Base-by-base conservation (phyloP, 23 tunicate species). In the Corella eumyota region DNA sequence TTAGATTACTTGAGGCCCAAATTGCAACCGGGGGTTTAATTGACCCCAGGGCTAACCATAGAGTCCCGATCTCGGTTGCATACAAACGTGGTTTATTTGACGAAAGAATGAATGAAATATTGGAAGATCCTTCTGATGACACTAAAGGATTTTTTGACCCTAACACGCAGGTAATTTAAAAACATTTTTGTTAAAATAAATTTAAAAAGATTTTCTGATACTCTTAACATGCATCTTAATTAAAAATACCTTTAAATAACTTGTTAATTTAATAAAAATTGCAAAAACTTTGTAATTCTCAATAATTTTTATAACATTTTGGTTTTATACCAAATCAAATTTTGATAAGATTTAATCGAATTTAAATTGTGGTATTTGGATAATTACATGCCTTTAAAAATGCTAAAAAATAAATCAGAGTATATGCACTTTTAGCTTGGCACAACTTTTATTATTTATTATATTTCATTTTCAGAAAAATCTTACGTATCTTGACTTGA, bases 21-120 rank as follows among this genome's bases (percentile, higher is more conserved):
- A 90, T 90, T 46, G 97, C 97, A 30, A 90, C 97, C 29, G 97
- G 97, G 7, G 97, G 97, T 2, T 58, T 90, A 58, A 90, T 90
- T 64, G 97, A 90, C 58, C 97, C 97, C 30, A 59, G 90, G 34
- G 91, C 84, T 26, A 70, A 76, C 72, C 97, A 90, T 61, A 64
- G 97, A 28, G 97, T 90, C 15, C 90, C 97, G 27, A 90, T 90
- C 22, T 53, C 77, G n/a, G 84, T 80, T 11, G 97, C 97, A 19
- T 90, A 74, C 64, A 49, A 69, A 40, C 66, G 97, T 7, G 91
- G 91, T 25, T 64, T 90, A 57, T 90, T 90, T 45, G 97, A 90
- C 61, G 83, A 80, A 36, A 65, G 97, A 65, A 90, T 90, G 97
- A 90, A 90, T 60, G 55, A 33, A 32, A 90, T 90, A 17, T 47